Evolutionary conservation across 2,888 invertebrate species (phyloP), one percentile per base, ranked within the genome.

Genomic region (Zhengitettix transpicula): DNA sequence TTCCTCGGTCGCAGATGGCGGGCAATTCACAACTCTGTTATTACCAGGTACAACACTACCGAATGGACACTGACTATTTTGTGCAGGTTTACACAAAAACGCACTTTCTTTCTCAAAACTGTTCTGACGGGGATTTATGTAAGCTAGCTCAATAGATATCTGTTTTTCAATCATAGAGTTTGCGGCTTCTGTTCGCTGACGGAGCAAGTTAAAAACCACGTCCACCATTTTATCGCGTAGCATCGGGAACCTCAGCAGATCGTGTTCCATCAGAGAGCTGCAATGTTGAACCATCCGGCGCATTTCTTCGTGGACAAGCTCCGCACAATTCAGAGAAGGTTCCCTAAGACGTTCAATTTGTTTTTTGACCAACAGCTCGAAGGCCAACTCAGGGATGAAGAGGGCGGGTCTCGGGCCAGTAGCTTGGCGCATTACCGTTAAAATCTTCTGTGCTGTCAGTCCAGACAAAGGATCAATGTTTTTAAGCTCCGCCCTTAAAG

Each of bases 71-170:
- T n/a, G n/a, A n/a, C n/a, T n/a, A n/a, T n/a, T n/a, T n/a, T n/a
- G n/a, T n/a, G n/a, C n/a, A n/a, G n/a, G n/a, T n/a, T n/a, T n/a
- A n/a, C n/a, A n/a, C n/a, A n/a, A n/a, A n/a, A n/a, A n/a, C n/a
- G n/a, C n/a, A n/a, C n/a, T n/a, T n/a, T n/a, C n/a, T n/a, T 71
- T 8, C 74, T 81, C 9, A 81, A 82, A n/a, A n/a, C n/a, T n/a
- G n/a, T n/a, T n/a, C n/a, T 83, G 82, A 65, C 79, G 79, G 8
- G 82, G 83, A 70, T 83, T 83, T 63, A 83, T 81, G 69, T 83
- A 83, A 1, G 82, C 77, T 64, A 82, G 69, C 67, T 83, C 82
- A 62, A 83, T 79, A 28, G 73, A 72, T 8, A 83, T 79, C 62
- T 84, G 68, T 67, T 82, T 81, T 66, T 80, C 78, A 9, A 82